Evolutionary conservation across 2,797 vertebrate species (phyloP).

Genomic region (Anas georgica): DNA sequence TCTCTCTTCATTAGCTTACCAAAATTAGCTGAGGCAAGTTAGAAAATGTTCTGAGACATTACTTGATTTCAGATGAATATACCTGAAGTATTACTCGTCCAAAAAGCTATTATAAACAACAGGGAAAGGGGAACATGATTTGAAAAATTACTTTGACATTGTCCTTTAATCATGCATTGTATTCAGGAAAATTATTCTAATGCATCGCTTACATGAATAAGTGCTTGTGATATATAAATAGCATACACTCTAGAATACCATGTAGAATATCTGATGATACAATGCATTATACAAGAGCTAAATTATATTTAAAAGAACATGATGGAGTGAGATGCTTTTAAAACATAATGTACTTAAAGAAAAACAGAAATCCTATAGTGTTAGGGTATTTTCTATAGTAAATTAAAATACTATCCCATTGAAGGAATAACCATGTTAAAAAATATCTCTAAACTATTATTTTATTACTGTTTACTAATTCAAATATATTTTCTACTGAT

Average conservation of each 20-base stretch:
- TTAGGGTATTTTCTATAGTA: background rate
- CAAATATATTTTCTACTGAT: background rate
- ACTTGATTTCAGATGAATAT: constrained; percentile 47
- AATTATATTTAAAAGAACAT: background rate
- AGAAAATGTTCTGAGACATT: constrained; percentile 59
- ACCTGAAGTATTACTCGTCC: constrained; percentile 31
- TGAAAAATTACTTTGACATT: constrained; percentile 57
- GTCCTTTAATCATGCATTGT: constrained; percentile 55
- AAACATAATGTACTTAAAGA: constrained; percentile 12
- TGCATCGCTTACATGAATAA: constrained; percentile 1
- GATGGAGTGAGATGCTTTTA: background rate
- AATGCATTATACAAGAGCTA: background rate
- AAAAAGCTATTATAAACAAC: constrained; percentile 50
- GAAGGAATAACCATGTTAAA: background rate
- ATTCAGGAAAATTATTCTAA: constrained; percentile 49
- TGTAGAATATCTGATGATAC: background rate
- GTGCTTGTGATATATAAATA: constrained; percentile 17
- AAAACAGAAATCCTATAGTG: background rate
- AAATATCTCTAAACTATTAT: background rate
- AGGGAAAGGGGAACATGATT: constrained; percentile 10
- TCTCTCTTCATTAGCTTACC: constrained; percentile 73
- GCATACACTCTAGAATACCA: background rate
- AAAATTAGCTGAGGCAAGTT: constrained; percentile 63
- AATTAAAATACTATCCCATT: background rate
- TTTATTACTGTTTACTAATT: constrained; percentile 1